These are phyloP conservation scores for Acomys russatus DNA, from an alignment of 2,797 vertebrate species.

Conservation along the genomic window DNA sequence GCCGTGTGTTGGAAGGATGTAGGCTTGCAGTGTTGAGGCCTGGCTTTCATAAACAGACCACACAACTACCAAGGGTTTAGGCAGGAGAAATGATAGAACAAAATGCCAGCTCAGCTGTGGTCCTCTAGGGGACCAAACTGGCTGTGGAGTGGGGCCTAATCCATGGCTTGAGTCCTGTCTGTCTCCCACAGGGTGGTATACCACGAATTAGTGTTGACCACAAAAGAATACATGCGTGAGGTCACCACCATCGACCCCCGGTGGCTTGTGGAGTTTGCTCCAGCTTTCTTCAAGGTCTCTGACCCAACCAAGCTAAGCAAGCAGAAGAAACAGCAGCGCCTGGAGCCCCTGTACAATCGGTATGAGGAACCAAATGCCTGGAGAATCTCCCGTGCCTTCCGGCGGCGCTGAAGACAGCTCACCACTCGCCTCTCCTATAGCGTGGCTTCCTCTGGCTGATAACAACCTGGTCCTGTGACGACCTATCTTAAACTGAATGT, in stretches of 20 bases:
- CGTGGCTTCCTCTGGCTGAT: neutral
- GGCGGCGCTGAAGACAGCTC: conserved; percentile 90
- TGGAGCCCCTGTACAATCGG: conserved; percentile 98
- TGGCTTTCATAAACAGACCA: neutral
- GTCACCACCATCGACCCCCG: conserved; percentile 99
- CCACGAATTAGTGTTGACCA: conserved; percentile 98
- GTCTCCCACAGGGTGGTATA: conserved; percentile 95
- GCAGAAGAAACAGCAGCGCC: conserved; percentile 98
- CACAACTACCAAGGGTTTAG: neutral
- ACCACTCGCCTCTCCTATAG: neutral
- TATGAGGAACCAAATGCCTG: conserved; percentile 99
- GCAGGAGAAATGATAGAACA: neutral
- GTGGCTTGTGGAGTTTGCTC: conserved; percentile 98
- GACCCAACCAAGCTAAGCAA: conserved; percentile 99
- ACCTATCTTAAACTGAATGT: neutral
- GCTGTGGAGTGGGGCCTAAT: neutral
- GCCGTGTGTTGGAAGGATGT: neutral
- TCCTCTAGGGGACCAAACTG: neutral
- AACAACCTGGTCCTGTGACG: neutral
- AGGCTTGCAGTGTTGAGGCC: neutral
- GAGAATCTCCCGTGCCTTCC: conserved; percentile 98
- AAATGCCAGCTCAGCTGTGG: neutral
- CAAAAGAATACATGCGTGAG: conserved; percentile 99
- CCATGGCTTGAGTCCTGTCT: neutral
- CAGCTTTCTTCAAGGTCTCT: conserved; percentile 99